Base-by-base conservation (phyloP, 2,113 vertebrate species). In the Apteryx owenii region DNA sequence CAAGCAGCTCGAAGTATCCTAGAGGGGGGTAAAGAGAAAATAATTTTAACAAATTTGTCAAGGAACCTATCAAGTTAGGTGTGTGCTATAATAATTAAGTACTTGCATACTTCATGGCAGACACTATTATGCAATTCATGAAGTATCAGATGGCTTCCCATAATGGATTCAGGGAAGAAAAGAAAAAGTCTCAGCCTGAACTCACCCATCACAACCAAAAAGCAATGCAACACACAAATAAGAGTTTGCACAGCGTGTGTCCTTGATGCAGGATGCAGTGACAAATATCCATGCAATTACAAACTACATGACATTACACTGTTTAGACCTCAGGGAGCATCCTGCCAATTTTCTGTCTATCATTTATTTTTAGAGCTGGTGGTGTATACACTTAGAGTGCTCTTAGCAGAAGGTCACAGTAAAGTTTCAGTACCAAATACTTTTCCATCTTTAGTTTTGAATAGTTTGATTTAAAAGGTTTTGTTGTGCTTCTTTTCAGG, bases 261-360 rank as follows among this genome's bases (percentile, higher is more conserved):
- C 97, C 98, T 98, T 96, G 92, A 80, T 60, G 80, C 85, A 91
- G 96, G 78, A 95, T 89, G 84, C 29, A 25, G 91, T 96, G 93
- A 98, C 95, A 97, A 96, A 97, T 95, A 88, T 46, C 90, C 81
- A 15, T 36, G 66, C 81, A 83, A 95, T 93, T 89, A 90, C 89
- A 95, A 96, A 94, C 85, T 70, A 88, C 65, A 50, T 12, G 86
- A 65, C 88, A 56, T 96, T 95, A 92, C 26, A 25, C 81, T 91
- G 60, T 82, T 96, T n/a, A 72, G 94, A 95, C 90, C 94, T 96
- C 73, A 42, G 93, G 83, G 93, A 97, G 46, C 93, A 42, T 46
- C 95, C 88, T 96, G 96, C 91, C 96, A 94, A 93, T 95, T 97
- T 91, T 69, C 95, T 91, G 82, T 94, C 96, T 86, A 25, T 97